Conservation (phyloP, 2,113 vertebrate genomes). For the Prochilodus magdalenae region DNA sequence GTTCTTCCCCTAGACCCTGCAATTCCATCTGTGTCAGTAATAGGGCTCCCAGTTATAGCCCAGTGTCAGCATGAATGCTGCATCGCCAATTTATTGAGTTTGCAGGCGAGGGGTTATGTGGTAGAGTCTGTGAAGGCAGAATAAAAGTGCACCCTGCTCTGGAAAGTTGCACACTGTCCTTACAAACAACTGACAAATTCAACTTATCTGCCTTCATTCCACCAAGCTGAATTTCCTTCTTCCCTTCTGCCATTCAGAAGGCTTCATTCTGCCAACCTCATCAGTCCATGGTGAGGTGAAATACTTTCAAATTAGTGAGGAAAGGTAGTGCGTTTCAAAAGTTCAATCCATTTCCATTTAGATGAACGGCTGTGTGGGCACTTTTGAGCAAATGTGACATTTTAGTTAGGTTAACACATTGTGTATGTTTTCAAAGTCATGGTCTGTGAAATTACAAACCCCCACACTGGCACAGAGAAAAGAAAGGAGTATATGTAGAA, state of each 20-base stretch:
- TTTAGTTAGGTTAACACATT: slow-evolving; percentile 60
- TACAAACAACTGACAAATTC: slow-evolving; percentile 38
- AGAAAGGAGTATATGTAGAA: slow-evolving; percentile 26
- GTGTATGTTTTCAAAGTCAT: slow-evolving; percentile 59
- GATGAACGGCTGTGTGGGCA: slow-evolving; percentile 55
- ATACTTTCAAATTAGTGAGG: slow-evolving; percentile 44
- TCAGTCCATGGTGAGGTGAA: slow-evolving; percentile 33
- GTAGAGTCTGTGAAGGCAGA: background rate
- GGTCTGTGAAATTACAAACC: slow-evolving; percentile 61
- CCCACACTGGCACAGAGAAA: slow-evolving; percentile 46
- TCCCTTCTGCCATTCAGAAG: slow-evolving; percentile 39
- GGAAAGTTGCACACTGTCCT: slow-evolving; percentile 32
- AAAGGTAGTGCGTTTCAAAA: slow-evolving; percentile 52
- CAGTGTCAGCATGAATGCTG: background rate
- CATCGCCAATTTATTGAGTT: background rate
- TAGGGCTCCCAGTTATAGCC: background rate
- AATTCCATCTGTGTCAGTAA: background rate
- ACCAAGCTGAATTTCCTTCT: slow-evolving; percentile 26
- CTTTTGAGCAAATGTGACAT: slow-evolving; percentile 60
- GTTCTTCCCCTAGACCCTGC: background rate
- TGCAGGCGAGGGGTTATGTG: slow-evolving; percentile 7
- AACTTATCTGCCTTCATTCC: slow-evolving; percentile 40
- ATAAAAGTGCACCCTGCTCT: slow-evolving; percentile 7
- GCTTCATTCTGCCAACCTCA: slow-evolving; percentile 39
- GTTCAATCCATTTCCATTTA: slow-evolving; percentile 60